Evolutionary conservation across 2,888 invertebrate genomes (phyloP).

Genomic region (Sinhomidia bicolor): DNA sequence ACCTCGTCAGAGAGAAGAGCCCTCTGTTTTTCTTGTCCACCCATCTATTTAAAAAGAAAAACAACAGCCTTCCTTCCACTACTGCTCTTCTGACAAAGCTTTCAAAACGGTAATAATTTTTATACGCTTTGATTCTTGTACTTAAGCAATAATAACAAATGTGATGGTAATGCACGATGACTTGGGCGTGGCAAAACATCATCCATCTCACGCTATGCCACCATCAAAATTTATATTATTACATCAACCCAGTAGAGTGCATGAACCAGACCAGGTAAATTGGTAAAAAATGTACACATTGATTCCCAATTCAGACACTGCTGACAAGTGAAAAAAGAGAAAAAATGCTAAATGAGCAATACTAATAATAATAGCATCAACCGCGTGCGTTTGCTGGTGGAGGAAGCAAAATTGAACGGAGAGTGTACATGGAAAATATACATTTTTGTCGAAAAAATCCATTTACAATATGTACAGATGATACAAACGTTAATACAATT

Average conservation of each 20-base stretch:
- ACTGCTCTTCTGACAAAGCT: too few relatives aligned
- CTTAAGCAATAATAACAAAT: conserved; percentile 5
- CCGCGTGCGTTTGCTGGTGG: too few relatives aligned
- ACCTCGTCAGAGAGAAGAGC: too few relatives aligned
- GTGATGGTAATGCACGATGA: conserved; percentile 44
- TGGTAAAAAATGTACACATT: conserved; percentile 23
- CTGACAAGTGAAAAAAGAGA: conserved; percentile 48
- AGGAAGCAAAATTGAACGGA: not conserved
- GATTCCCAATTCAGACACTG: not conserved
- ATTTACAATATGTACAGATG: too few relatives aligned
- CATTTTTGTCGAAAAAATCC: not conserved
- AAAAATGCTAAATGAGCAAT: conserved; percentile 39
- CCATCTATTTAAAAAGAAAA: not conserved
- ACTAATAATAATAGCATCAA: not conserved
- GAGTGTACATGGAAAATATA: not conserved
- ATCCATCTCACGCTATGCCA: conserved; percentile 58
- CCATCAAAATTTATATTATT: conserved; percentile 50
- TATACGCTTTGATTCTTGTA: conserved; percentile 52
- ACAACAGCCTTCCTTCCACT: not conserved
- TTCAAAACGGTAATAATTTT: too few relatives aligned
- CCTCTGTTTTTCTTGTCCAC: conserved; percentile 1
- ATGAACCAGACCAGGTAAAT: not conserved
- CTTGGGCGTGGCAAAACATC: conserved; percentile 65
- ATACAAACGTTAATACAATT: not conserved
- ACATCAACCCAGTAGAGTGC: conserved; percentile 18